Base-by-base conservation (phyloP, 2,797 vertebrate species). In the Periophthalmus magnuspinnatus region DNA sequence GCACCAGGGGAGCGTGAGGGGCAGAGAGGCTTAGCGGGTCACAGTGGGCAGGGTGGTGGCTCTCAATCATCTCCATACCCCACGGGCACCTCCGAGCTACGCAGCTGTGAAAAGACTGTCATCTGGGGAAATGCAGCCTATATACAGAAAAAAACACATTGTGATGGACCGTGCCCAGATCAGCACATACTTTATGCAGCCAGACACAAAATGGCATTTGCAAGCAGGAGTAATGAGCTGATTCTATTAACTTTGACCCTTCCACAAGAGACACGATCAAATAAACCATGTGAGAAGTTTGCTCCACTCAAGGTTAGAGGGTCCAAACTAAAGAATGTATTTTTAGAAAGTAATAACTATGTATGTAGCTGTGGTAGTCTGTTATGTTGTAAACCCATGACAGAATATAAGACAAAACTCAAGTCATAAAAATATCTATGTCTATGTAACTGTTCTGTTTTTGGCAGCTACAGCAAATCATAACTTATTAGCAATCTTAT, bases 1-100 rank as follows among this genome's bases (percentile, higher is more conserved):
- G 75, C 65, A 75, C 73, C 76, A 57, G 56, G 72, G 74, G 81
- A 88, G 72, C 69, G 16, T 45, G n/a, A 50, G 75, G 81, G 75
- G 73, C 72, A 81, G 36, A 62, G 63, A 76, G 84, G 75, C 77
- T 84, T 83, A 73, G 78, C 74, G 79, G 82, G 87, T 86, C 82
- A 79, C 74, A 72, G 75, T 84, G 74, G 68, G 71, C 75, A 86
- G 81, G 83, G 80, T 83, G 81, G 82, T 79, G 70, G 74, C 73
- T 75, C 84, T 88, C 90, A 90, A 88, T 91, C 89, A 84, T 80
- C 58, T 65, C 24, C 36, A 68, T 75, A 79, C 78, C 86, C 84
- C 76, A 22, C 87, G 77, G 86, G 74, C 55, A 77, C 70, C 75
- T 86, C 65, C 1, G 69, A 81, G 78, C 80, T 69, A 71, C 5